A percentile compares a stretch with the other conserved stretches of the same genome.
Evolutionary conservation across 2,113 vertebrate species (phyloP).

Genomic region (Seriola dumerili): DNA sequence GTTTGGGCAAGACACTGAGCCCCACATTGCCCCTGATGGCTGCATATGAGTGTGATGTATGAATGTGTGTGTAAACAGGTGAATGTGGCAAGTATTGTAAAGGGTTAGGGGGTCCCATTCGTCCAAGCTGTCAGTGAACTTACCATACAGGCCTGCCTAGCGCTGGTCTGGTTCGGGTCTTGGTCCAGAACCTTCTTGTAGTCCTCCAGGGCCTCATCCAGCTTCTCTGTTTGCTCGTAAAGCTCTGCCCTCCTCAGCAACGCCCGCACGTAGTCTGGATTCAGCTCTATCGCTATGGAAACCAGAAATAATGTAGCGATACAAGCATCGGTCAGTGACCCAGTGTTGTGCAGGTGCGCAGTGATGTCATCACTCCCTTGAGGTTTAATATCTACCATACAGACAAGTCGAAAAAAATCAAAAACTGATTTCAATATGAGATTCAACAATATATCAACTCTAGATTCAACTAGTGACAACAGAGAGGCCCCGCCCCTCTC

Average conservation of each 20-base stretch:
- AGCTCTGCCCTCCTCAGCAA: conserved; percentile 93
- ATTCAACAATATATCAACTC: too few species aligned
- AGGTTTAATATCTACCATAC: too few species aligned
- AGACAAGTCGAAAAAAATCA: too few species aligned
- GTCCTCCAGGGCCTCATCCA: conserved; percentile 96
- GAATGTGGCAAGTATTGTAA: too few species aligned
- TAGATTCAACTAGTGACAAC: too few species aligned
- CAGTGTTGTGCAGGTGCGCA: neutral
- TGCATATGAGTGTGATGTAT: too few species aligned
- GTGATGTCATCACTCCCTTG: conserved; percentile 33
- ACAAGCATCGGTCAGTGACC: neutral
- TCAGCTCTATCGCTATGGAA: conserved; percentile 66
- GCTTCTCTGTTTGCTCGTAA: conserved; percentile 94
- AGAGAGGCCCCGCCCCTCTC: too few species aligned
- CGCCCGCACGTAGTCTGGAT: conserved; percentile 90
- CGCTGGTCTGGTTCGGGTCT: conserved; percentile 87
- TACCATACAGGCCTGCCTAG: conserved; percentile 91
- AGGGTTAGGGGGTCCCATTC: too few species aligned
- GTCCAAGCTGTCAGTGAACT: conserved; percentile 35
- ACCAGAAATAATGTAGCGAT: neutral
- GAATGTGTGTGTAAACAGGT: too few species aligned
- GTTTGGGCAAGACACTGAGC: too few species aligned
- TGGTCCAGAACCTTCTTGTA: conserved; percentile 91
- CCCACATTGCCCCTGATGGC: too few species aligned
- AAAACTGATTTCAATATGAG: too few species aligned